Base-by-base conservation (phyloP, 92 coral and sea anemone species). In the Heliopora coerulea region DNA sequence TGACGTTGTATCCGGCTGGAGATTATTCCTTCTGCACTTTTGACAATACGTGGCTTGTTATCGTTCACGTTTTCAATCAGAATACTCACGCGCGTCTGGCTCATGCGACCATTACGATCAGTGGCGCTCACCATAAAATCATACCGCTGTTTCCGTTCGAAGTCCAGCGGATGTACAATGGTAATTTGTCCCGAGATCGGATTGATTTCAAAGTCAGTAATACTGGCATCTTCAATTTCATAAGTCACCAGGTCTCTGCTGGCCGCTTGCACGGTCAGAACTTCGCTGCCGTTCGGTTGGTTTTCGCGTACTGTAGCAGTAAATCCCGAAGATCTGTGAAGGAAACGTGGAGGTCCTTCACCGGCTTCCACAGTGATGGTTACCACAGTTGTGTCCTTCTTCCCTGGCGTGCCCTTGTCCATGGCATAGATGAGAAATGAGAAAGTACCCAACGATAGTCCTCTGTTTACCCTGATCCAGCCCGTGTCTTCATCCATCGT, bases 341-440 rank as follows among this genome's bases (percentile, higher is more conserved):
- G 80, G 50, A 95, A 95, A 58, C 84, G 87, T 9, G 99, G 99
- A 64, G 96, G 91, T 0, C 99, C 99, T 24, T 62, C 63, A 21
- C 68, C 58, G 52, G 91, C 86, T 23, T 82, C 83, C 64, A 88
- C 73, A 15, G 44, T 30, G 27, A 95, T 59, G 33, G 32, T 76
- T 50, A 90, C 82, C 17, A 80, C 78, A 25, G 78, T 83, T n/a
- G 87, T 83, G 21, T 88, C 54, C 59, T 84, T 83, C 67, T 72
- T 72, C 17, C 65, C 61, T 23, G 95, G 95, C 33, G 65, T 68
- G 10, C 96, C 99, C 33, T 81, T 79, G 66, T 95, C 99, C 83
- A 84, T 91, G 78, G 95, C 99, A 64, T 65, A 48, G 25, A 85
- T 74, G 61, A 68, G 27, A 18, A 80, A 65, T 42, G 58, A 49